Conservation (phyloP, 1,140 invertebrate species). For the Proctacanthus coquilletti region DNA sequence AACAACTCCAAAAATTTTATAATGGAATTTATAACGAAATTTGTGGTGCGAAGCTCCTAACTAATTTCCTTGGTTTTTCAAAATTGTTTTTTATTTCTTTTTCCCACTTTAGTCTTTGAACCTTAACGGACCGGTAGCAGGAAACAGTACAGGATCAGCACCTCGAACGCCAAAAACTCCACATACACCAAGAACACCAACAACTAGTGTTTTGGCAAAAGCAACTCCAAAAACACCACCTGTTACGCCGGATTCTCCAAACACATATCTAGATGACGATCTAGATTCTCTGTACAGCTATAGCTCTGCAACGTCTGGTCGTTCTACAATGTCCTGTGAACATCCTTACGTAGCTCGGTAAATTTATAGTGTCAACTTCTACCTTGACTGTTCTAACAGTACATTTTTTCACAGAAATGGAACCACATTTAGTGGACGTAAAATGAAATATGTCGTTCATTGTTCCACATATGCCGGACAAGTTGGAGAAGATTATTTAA, state of each 20-base stretch:
- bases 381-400: neutral
- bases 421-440: slow-evolving; percentile 52
- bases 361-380: slow-evolving; percentile 4
- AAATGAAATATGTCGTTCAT: slow-evolving; percentile 64
- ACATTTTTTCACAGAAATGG: slow-evolving; percentile 44
- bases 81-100: neutral
- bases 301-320: slow-evolving; percentile 50
- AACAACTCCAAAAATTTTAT: neutral
- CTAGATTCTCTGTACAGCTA: slow-evolving; percentile 59
- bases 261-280: slow-evolving; percentile 44
- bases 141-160: slow-evolving; percentile 15
- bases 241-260: slow-evolving; percentile 38
- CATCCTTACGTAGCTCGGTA: slow-evolving; percentile 54
- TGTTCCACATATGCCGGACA: slow-evolving; percentile 60
- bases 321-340: slow-evolving; percentile 40
- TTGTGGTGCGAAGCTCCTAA: neutral
- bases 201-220: slow-evolving; percentile 7
- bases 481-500: slow-evolving; percentile 62
- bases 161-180: neutral
- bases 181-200: slow-evolving; percentile 4
- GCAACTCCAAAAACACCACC: slow-evolving; percentile 37
- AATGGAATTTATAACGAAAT: neutral
- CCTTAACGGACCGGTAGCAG: slow-evolving; percentile 6
- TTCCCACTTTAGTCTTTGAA: slow-evolving; percentile 2
- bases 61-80: neutral